These are phyloP conservation scores for Fopius arisanus DNA, from an alignment of 1,140 invertebrate species.

Conservation along the genomic window DNA sequence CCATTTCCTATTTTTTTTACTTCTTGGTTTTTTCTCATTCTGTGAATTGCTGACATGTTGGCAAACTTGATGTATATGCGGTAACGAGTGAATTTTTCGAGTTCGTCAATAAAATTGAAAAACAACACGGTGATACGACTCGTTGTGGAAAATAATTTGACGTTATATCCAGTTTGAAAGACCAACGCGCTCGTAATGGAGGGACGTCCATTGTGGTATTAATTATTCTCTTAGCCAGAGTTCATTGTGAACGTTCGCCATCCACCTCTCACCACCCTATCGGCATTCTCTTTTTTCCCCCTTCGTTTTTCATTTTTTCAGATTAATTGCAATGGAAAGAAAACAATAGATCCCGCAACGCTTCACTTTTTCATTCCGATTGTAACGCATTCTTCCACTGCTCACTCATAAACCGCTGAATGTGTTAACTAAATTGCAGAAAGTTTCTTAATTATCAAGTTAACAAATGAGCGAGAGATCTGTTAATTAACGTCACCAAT, in stretches of 20 bases:
- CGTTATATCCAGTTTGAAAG: constrained; percentile 29
- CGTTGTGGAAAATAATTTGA: constrained; percentile 23
- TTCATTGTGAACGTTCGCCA: neutral
- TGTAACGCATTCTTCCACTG: neutral
- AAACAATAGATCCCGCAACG: neutral
- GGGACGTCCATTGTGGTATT: constrained; percentile 21
- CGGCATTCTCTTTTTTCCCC: neutral
- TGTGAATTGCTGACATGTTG: neutral
- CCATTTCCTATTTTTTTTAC: no score
- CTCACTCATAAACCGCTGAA: neutral
- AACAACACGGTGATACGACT: neutral
- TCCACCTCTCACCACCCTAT: neutral
- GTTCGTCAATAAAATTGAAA: no score
- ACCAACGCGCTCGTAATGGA: constrained; percentile 28
- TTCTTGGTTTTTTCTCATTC: neutral
- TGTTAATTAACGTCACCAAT: no score
- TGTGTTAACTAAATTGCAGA: neutral
- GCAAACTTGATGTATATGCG: no score
- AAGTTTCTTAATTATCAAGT: no score
- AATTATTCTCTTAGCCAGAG: constrained; percentile 33
- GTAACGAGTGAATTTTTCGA: no score
- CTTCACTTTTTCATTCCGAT: neutral
- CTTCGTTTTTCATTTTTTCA: neutral
- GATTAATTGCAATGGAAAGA: constrained; percentile 9
- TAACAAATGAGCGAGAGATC: no score